These are phyloP conservation scores for Mythimna pallens DNA, from an alignment of 2,888 invertebrate species.

Conservation along the genomic window DNA sequence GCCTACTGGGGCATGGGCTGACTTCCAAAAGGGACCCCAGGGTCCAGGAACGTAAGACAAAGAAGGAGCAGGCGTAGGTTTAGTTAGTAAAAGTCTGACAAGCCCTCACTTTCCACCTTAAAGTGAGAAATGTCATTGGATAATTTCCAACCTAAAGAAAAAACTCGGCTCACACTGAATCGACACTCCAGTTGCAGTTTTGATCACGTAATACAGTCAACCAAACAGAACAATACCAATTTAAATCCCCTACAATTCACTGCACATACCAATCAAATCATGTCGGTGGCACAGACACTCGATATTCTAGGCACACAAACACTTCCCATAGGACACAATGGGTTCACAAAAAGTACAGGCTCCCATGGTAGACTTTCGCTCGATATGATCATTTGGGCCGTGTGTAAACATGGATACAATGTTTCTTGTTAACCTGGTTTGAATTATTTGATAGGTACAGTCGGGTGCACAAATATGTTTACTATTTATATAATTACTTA, in stretches of 20 bases:
- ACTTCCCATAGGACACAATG: constrained; percentile 73
- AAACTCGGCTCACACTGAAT: no score
- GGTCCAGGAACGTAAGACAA: no score
- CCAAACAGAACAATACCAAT: background rate
- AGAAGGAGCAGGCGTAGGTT: no score
- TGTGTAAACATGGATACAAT: constrained; percentile 64
- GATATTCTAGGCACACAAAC: constrained; percentile 42
- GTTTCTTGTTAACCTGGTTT: constrained; percentile 71
- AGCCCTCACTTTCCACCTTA: no score
- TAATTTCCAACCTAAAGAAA: no score
- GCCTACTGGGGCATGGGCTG: no score
- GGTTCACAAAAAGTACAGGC: constrained; percentile 74
- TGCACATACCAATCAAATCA: constrained; percentile 43
- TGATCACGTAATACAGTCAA: background rate
- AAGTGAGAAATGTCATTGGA: no score
- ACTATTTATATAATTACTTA: no score
- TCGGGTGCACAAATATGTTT: background rate
- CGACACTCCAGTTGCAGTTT: background rate
- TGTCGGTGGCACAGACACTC: constrained; percentile 20
- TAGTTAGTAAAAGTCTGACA: no score
- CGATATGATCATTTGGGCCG: constrained; percentile 78
- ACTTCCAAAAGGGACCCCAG: no score
- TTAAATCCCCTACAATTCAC: constrained; percentile 14
- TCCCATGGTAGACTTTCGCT: constrained; percentile 84
- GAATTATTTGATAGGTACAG: constrained; percentile 52